phyloP scores from a whole-genome alignment of 1,140 invertebrate genomes.

The Lepidurus couesii region DNA sequence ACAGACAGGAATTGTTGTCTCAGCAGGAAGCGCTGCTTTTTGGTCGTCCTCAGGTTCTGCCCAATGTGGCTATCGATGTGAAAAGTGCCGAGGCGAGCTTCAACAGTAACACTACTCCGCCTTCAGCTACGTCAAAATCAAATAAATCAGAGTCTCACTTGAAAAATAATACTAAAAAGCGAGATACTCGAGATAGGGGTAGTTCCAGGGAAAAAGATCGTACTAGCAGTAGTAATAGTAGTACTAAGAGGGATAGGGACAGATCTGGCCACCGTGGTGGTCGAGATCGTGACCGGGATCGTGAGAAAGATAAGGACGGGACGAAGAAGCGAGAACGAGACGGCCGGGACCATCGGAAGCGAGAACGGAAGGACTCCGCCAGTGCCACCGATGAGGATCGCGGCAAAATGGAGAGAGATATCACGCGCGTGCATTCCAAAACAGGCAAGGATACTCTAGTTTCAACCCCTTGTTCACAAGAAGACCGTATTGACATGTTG shows the following conservation, averaged over 20 bases:
- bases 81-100: background rate
- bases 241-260: background rate
- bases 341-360: background rate
- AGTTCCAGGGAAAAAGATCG: conserved; percentile 14
- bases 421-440: background rate
- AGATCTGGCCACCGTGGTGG: background rate
- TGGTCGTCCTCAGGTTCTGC: background rate
- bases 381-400: background rate
- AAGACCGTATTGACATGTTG: conserved; percentile 15
- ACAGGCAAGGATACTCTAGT: conserved; percentile 21
- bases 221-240: background rate
- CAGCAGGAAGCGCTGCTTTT: background rate
- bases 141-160: conserved; percentile 3
- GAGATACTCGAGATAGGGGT: conserved; percentile 11
- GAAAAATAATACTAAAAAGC: background rate
- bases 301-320: background rate
- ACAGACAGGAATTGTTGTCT: background rate
- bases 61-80: background rate
- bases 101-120: background rate
- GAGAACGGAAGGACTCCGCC: background rate
- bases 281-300: conserved; percentile 2
- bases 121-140: conserved; percentile 15
- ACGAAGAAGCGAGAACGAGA: background rate
- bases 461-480: conserved; percentile 7
- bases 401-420: background rate